Conservation (phyloP, 2,113 vertebrate species). For the Cebus imitator region DNA sequence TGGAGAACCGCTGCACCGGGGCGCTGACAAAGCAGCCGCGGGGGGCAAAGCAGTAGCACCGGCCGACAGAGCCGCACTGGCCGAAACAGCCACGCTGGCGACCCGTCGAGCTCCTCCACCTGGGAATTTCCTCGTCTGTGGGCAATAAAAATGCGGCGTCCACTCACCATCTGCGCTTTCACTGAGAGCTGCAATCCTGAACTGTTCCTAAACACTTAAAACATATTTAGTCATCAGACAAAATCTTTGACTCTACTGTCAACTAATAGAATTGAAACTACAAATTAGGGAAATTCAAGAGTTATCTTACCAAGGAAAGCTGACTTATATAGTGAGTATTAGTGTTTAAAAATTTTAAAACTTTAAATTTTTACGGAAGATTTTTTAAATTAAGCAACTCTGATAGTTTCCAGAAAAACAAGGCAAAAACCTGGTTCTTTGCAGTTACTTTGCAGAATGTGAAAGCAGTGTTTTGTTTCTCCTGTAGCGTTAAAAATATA, state of each 20-base stretch:
- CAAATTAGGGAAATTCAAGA: background rate
- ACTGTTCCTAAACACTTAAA: too few species aligned
- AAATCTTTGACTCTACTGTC: background rate
- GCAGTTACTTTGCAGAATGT: background rate
- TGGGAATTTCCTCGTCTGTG: too few species aligned
- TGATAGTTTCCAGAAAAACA: background rate
- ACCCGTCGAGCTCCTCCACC: too few species aligned
- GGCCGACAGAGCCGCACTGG: too few species aligned
- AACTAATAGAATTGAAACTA: background rate
- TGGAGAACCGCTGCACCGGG: too few species aligned
- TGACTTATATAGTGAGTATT: background rate
- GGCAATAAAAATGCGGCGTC: too few species aligned
- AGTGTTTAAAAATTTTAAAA: background rate
- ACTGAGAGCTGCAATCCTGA: too few species aligned
- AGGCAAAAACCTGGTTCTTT: background rate
- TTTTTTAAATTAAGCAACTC: slow-evolving; percentile 30
- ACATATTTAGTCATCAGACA: background rate
- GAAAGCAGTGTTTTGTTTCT: background rate
- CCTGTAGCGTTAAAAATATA: background rate
- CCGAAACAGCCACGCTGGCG: too few species aligned
- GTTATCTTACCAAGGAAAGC: background rate
- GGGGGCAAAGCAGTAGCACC: too few species aligned
- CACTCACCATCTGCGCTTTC: too few species aligned
- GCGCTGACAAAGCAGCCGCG: too few species aligned
- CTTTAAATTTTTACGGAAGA: background rate